phyloP scores from a whole-genome alignment of 2,888 invertebrate species.

The Xestoiulus laeticollis region DNA sequence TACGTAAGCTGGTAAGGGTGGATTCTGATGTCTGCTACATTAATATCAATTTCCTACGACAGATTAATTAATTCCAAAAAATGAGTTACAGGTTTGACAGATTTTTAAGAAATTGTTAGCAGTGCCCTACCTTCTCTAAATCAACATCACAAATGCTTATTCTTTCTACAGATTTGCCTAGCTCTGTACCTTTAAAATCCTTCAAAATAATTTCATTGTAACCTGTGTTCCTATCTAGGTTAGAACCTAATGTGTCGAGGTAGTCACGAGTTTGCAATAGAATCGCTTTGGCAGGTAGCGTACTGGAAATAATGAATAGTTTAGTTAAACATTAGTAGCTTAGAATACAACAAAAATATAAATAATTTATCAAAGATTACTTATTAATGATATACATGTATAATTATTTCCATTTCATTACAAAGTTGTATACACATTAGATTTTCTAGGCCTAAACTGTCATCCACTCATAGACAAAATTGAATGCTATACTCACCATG shows the following conservation, averaged over 20 bases:
- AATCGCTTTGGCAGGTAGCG: not conserved
- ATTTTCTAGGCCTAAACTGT: too few relatives aligned
- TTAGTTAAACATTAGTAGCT: not conserved
- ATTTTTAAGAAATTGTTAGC: not conserved
- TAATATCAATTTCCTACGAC: not conserved
- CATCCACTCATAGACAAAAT: too few relatives aligned
- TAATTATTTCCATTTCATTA: too few relatives aligned
- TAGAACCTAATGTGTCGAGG: constrained; percentile 16
- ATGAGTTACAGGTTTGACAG: not conserved
- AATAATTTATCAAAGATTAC: not conserved
- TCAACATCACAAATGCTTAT: not conserved
- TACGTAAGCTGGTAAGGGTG: constrained; percentile 57
- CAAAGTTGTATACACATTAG: too few relatives aligned
- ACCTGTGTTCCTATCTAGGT: not conserved
- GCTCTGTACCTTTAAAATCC: constrained; percentile 20
- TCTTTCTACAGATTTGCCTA: constrained; percentile 15
- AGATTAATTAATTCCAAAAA: not conserved
- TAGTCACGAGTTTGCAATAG: not conserved
- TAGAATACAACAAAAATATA: not conserved
- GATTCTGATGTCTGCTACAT: not conserved
- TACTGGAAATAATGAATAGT: not conserved
- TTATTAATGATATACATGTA: too few relatives aligned
- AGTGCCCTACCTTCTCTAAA: not conserved
- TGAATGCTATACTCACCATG: constrained; percentile 23
- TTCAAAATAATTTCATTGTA: constrained; percentile 20